Evolutionary conservation across 2,113 vertebrate species (phyloP), one percentile per base, ranked within the genome.

Genomic region (Tapirus terrestris): DNA sequence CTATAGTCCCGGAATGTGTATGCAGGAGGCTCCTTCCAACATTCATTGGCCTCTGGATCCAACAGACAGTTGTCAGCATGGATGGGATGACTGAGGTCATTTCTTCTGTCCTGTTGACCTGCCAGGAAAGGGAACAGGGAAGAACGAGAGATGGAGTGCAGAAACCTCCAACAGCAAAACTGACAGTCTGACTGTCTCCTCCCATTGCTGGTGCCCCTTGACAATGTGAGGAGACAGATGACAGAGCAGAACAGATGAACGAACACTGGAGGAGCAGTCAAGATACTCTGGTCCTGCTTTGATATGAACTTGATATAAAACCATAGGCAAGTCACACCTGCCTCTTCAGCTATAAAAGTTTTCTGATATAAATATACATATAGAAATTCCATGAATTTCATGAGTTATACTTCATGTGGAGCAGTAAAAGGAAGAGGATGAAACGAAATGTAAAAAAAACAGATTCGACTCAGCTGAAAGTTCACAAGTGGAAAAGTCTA

Each of bases 41-140:
- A 99, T 91, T 99, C 99, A 0, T 99, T 99, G 97, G 99, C 99
- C 89, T 99, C 99, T 0, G 99, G 99, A 96, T 99, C 99, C 97
- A 99, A 97, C 39, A 99, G 99, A 97, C 99, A 99, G 98, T 99
- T 99, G 97, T 99, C 99, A 2, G 99, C 99, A 0, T 99, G 99
- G 97, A 99, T 99, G 73, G 99, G 99, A 94, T 99, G 99, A 94
- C 99, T 99, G 86, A 99, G 99, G 98, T 99, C 99, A 10, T 99
- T 99, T 95, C 99, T 99, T 89, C 99, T 99, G n/a, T 99, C 99
- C 96, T 99, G 99, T 89, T 99, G 99, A 85, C 99, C 99, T 99
- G 97, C 82, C 93, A 31, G 51, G 51, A 96, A 36, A 82, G 51
- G 56, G 65, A 95, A 91, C 8, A 48, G 76, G 67, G 31, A 43